Base-by-base conservation (phyloP, 2,888 invertebrate genomes). In the Chaitophorus viminalis region DNA sequence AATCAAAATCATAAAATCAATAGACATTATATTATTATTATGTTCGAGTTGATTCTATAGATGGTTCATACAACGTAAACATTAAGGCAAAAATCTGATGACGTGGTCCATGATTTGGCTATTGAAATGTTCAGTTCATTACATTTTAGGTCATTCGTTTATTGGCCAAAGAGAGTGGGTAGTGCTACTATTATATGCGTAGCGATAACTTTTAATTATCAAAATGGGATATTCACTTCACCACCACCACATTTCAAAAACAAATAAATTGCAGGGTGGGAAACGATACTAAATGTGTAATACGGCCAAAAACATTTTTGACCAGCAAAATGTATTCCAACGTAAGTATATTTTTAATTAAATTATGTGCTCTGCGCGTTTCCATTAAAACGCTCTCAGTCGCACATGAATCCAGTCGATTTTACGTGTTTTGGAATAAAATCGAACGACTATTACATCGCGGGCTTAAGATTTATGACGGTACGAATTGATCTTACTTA, bases 191-290 rank as follows among this genome's bases (percentile, higher is more conserved):
- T 33, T 60, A 36, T 17, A 60, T 4, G 33, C 60, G 25, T n/a
- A n/a, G 77, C 25, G 54, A 78, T 78, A 78, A 33, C 6, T 78
- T 78, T 78, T 78, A 60, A 78, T 78, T 78, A 78, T 78, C 78
- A n/a, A 78, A 78, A 78, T 78, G 60, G 78, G 25, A 78, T 60
- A 36, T 29, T n/a, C 60, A 17, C 33, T 33, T n/a, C 78, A 17
- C 54, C 31, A 5, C 54, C 33, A 14, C 46, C 46, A 33, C 33
- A 54, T 25, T 52, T 25, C 25, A 25, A 46, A 25, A 60, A 25
- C 60, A 25, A 25, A 60, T 31, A 77, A 52, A 31, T 52, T 31
- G 31, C 4, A 1, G 6, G 54, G 21, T 0, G 29, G 33, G 54
- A 54, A 54, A 33, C 25, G 14, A 33, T 54, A 78, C 21, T 25